Base-by-base conservation (phyloP, 2,113 vertebrate genomes). In the Lathamus discolor region DNA sequence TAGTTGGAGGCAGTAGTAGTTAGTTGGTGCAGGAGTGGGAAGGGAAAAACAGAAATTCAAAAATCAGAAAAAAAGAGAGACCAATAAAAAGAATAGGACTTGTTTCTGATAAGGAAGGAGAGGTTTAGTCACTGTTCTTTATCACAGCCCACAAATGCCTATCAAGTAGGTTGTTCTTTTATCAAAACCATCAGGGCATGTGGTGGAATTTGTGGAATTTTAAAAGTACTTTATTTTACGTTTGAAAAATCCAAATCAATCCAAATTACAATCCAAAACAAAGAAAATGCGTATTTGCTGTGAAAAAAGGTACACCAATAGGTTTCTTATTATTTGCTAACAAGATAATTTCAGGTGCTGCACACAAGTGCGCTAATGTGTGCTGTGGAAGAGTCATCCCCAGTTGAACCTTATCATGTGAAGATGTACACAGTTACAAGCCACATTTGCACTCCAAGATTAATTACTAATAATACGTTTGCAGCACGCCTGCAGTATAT, bases 111-210 rank as follows among this genome's bases (percentile, higher is more conserved):
- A 64, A 61, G 55, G 13, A 82, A 74, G 14, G 62, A 89, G 43
- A 78, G 11, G 44, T 49, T 83, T 73, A 33, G 19, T 73, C 52
- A 39, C 39, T 80, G 13, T 43, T 82, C 57, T 67, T 79, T 85
- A 43, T 67, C 70, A 35, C 57, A 62, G 33, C 4, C 51, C 17
- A 11, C n/a, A 31, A 66, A 69, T 79, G 18, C 24, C n/a, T 41
- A 28, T 33, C 0, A 0, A 54, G 24, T 54, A 64, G 43, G 28
- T n/a, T 51, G 43, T 7, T 51, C 11, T 79, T 87, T 57, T 31
- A 28, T 77, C 27, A 62, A 77, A 83, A 83, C 6, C 18, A 74
- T 7, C 22, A 31, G 6, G 11, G 5, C 6, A 0, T 13, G 24
- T 28, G 6, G 24, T 67, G 17, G 46, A 84, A 70, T 88, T 77